These are phyloP conservation scores for Lycocerus yunnanus DNA, from an alignment of 2,888 invertebrate species.

Conservation along the genomic window DNA sequence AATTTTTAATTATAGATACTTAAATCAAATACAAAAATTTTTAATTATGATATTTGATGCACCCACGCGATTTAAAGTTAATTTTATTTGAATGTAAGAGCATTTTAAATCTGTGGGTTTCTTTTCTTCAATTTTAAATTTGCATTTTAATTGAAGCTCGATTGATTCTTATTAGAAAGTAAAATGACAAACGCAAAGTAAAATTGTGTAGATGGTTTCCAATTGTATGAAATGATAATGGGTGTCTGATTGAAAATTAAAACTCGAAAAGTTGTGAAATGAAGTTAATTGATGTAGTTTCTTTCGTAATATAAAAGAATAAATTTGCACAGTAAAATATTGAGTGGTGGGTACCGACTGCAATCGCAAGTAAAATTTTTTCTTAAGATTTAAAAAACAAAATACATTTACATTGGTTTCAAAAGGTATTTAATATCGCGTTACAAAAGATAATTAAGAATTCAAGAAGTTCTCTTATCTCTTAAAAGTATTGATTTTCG, in stretches of 20 bases:
- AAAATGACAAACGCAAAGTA: constrained; percentile 29
- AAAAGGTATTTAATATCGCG: not conserved
- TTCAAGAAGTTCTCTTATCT: not conserved
- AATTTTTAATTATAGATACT: not conserved
- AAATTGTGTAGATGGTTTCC: constrained; percentile 26
- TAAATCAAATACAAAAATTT: not conserved
- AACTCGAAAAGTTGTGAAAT: constrained; percentile 22
- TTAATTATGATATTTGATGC: not conserved
- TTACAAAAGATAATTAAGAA: constrained; percentile 1
- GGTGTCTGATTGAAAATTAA: constrained; percentile 31
- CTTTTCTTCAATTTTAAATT: constrained; percentile 32
- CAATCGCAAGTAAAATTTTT: not conserved
- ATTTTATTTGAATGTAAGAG: constrained; percentile 13
- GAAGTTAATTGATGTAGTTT: constrained; percentile 21
- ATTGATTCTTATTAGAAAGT: constrained; percentile 38
- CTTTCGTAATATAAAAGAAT: not conserved
- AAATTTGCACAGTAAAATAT: not conserved
- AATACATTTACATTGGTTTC: not conserved
- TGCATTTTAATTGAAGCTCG: constrained; percentile 41
- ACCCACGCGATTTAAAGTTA: not conserved
- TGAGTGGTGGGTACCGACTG: too few species aligned
- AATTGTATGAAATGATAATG: constrained; percentile 30
- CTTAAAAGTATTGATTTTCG: not conserved
- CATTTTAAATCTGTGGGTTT: constrained; percentile 29
- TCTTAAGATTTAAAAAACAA: not conserved